Conservation (phyloP, 1,140 invertebrate species). For the Nilaparvata lugens region DNA sequence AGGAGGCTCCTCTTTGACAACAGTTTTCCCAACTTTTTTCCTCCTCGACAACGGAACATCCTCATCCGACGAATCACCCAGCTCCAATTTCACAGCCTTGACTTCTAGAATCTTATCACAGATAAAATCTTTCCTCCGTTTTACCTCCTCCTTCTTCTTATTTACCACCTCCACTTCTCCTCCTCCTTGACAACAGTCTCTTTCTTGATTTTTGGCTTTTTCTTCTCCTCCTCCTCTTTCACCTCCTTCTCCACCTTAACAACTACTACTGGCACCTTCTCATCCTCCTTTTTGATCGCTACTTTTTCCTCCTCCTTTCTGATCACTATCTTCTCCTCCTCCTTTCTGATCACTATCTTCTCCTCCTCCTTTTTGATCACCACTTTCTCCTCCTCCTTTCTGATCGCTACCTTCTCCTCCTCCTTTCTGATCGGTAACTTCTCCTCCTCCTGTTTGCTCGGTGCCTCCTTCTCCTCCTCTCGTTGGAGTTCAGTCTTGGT, state of each 20-base stretch:
- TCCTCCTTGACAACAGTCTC: not conserved
- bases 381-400: slow-evolving; percentile 13
- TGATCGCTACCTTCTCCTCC: not conserved
- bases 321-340: not conserved
- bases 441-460: no score
- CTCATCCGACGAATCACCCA: slow-evolving; percentile 9
- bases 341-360: no score
- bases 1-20: slow-evolving; percentile 10
- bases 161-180: slow-evolving; percentile 6
- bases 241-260: not conserved
- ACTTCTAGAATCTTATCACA: no score
- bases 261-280: no score
- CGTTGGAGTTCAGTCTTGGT: no score
- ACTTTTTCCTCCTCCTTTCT: not conserved
- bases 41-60: slow-evolving; percentile 8
- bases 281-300: slow-evolving; percentile 9
- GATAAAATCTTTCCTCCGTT: no score
- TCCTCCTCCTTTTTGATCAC: no score
- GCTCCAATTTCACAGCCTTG: no score
- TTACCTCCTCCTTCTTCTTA: slow-evolving; percentile 11
- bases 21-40: slow-evolving; percentile 11
- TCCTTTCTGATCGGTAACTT: not conserved
- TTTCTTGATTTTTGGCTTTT: slow-evolving; percentile 11
- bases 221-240: slow-evolving; percentile 7
- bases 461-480: no score